Evolutionary conservation across 1,140 invertebrate genomes (phyloP).

Genomic region (Cardiocondyla obscurior): DNA sequence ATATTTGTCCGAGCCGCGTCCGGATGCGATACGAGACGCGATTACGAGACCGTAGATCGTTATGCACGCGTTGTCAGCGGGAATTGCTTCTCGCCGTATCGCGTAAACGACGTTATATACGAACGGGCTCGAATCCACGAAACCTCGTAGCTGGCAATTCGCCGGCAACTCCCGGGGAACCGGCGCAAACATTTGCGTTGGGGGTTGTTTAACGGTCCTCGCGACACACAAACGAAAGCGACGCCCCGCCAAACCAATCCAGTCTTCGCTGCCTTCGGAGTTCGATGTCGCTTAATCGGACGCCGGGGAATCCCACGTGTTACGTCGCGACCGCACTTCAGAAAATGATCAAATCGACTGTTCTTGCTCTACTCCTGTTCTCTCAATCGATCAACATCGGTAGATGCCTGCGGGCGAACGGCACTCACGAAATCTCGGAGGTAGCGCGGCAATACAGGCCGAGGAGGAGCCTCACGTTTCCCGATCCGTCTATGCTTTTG

Average conservation of each 20-base stretch:
- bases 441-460: neutral
- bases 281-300: constrained; percentile 19
- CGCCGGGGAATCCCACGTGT: neutral
- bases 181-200: constrained; percentile 41
- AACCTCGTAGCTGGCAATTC: constrained; percentile 13
- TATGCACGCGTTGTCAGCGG: constrained; percentile 18
- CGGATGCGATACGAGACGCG: neutral
- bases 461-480: constrained; percentile 74
- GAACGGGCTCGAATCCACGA: neutral
- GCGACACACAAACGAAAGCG: constrained; percentile 24
- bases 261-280: constrained; percentile 13
- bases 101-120: constrained; percentile 9
- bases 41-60: constrained; percentile 6
- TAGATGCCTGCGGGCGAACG: neutral
- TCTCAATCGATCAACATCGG: constrained; percentile 26
- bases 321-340: neutral
- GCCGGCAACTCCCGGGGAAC: constrained; percentile 15
- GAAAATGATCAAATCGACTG: constrained; percentile 35
- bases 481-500: constrained; percentile 71
- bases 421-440: neutral
- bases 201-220: constrained; percentile 34
- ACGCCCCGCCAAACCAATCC: constrained; percentile 28
- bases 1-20: constrained; percentile 9
- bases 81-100: constrained; percentile 11
- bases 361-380: constrained; percentile 48